Evolutionary conservation across 2,113 vertebrate species (phyloP), one percentile per base, ranked within the genome.

Genomic region (Tupaia tana): DNA sequence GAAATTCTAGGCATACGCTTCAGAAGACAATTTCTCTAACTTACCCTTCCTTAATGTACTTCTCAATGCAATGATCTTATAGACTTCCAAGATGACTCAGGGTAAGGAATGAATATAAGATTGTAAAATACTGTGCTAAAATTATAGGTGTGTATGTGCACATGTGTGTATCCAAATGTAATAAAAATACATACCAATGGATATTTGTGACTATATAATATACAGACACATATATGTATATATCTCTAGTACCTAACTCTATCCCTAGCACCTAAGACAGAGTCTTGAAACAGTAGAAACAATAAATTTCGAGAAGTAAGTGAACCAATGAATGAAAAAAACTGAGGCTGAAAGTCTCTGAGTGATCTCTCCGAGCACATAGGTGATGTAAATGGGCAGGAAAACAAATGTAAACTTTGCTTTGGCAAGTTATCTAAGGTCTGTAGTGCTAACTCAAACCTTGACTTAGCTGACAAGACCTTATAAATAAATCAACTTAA

Each of bases 401-500:
- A 25, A 87, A 87, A 63, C 58, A n/a, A 71, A 70, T 56, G n/a
- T 54, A 54, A 94, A 22, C 58, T 79, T 89, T 25, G 27, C 90
- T 70, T 83, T 43, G 74, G 31, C 59, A 84, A n/a, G 24, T 73
- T n/a, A 11, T 43, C 43, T 29, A 58, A 86, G 59, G 13, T 87
- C 64, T 61, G 10, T n/a, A 74, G 75, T 77, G 66, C 31, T 75
- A 64, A 83, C 69, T 91, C 82, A 91, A 85, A 88, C 58, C 58
- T 29, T 80, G 67, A 78, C 69, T 90, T 69, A 83, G 61, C 75
- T 85, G 93, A 95, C 61, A 94, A 77, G 56, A 92, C 63, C 31
- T 9, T 52, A 12, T 61, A 92, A 95, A 90, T 87, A 96, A 94
- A 94, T 97, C 95, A 96, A 58, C 43, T 29, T 71, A 92, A 88